Conservation (phyloP, 2,888 invertebrate species). For the Apamea monoglypha region DNA sequence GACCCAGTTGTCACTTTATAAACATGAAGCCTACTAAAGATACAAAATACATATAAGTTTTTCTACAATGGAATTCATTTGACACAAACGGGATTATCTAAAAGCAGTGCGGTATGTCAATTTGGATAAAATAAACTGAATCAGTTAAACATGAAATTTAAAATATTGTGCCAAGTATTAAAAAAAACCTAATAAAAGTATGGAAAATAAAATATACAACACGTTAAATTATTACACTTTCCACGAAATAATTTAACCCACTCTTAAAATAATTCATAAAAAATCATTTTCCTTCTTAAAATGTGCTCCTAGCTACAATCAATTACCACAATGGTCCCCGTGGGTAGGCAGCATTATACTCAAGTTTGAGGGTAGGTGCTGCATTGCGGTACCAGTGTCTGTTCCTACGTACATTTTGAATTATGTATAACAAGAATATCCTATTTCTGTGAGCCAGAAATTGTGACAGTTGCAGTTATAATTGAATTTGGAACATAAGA, state of each 20-base stretch:
- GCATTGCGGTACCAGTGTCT: conserved; percentile 71
- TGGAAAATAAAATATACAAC: neutral
- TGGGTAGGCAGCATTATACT: conserved; percentile 36
- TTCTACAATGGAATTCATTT: neutral
- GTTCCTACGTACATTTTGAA: conserved; percentile 69
- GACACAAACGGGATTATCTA: too few relatives aligned
- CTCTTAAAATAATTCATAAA: conserved; percentile 8
- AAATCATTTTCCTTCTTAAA: conserved; percentile 11
- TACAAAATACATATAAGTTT: neutral
- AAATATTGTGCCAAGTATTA: neutral
- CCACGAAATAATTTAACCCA: conserved; percentile 16
- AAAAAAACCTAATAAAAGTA: neutral
- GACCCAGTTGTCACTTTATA: conserved; percentile 11
- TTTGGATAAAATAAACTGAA: neutral
- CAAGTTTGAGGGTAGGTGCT: conserved; percentile 59
- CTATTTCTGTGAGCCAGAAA: conserved; percentile 33
- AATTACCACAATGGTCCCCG: conserved; percentile 32
- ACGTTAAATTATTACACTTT: neutral
- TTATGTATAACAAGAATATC: conserved; percentile 70
- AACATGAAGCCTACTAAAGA: neutral
- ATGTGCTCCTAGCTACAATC: conserved; percentile 32
- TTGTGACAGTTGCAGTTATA: conserved; percentile 52
- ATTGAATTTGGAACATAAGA: conserved; percentile 37
- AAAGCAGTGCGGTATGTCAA: neutral
- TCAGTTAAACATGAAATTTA: neutral